Conservation (phyloP, 1,140 invertebrate species). For the Gonioctena quinquepunctata region DNA sequence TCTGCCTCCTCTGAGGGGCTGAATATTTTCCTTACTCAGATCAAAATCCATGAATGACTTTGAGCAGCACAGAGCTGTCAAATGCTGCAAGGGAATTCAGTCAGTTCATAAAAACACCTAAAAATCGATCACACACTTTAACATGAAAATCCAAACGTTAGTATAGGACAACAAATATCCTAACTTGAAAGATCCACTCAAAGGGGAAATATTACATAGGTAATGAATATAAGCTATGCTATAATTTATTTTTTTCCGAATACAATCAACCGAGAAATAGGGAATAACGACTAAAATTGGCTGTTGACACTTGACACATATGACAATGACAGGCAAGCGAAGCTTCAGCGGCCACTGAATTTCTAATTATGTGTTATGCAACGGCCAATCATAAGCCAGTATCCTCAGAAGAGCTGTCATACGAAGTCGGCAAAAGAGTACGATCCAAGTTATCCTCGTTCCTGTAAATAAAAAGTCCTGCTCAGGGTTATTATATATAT, state of each 20-base stretch:
- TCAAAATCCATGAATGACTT: conserved; percentile 66
- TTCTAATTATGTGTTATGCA: no score
- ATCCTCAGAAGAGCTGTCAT: no score
- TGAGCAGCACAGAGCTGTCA: conserved; percentile 27
- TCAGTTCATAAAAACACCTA: conserved; percentile 5
- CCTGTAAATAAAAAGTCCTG: no score
- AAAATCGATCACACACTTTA: neutral
- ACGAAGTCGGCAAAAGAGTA: no score
- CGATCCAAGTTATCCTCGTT: no score
- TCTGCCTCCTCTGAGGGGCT: conserved; percentile 82
- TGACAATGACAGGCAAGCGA: no score
- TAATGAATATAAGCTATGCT: neutral
- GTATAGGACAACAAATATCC: neutral
- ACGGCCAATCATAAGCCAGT: no score
- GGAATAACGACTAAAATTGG: neutral
- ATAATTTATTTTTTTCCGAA: neutral
- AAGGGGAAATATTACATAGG: neutral
- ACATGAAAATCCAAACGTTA: neutral
- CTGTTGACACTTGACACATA: neutral
- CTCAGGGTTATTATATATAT: no score
- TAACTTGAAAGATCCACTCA: no score
- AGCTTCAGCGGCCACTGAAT: no score
- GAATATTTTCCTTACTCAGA: conserved; percentile 88
- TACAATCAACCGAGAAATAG: neutral
- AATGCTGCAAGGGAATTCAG: conserved; percentile 5